Percentiles rank a stretch among this genome's conserved stretches.
Conservation (phyloP, 2,888 invertebrate genomes). For the Operophtera brumata region DNA sequence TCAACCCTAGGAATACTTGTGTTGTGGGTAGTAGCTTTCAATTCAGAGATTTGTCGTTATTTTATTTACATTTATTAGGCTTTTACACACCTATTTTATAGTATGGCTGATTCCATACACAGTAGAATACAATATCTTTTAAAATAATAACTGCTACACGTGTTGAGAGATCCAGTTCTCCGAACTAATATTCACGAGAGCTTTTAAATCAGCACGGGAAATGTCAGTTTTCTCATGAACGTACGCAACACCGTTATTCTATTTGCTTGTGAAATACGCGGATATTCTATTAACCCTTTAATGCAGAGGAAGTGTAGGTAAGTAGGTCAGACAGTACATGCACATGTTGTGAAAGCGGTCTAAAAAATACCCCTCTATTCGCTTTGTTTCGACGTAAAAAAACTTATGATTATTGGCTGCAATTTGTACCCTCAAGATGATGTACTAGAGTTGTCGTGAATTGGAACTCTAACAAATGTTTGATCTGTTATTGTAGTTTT, state of each 20-base stretch:
- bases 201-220: conserved; percentile 20
- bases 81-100: no score
- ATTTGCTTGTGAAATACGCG: conserved; percentile 58
- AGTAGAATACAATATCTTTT: not conserved
- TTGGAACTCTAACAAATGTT: conserved; percentile 39
- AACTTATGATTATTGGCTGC: conserved; percentile 75
- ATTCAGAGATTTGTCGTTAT: no score
- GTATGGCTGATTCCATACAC: not conserved
- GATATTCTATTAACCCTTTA: conserved; percentile 75
- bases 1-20: no score
- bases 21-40: no score
- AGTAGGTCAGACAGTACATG: conserved; percentile 77
- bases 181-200: conserved; percentile 21
- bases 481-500: not conserved
- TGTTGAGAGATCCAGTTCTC: conserved; percentile 10
- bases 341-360: conserved; percentile 78
- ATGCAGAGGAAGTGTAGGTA: conserved; percentile 75
- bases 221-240: conserved; percentile 42
- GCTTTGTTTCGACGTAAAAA: conserved; percentile 74
- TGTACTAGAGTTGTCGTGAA: conserved; percentile 41
- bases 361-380: conserved; percentile 71
- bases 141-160: not conserved
- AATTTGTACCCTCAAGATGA: conserved; percentile 68
- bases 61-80: no score
- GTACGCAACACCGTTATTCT: conserved; percentile 43